Base-by-base conservation (phyloP, 2,797 vertebrate genomes). In the Fistularia commersonii region DNA sequence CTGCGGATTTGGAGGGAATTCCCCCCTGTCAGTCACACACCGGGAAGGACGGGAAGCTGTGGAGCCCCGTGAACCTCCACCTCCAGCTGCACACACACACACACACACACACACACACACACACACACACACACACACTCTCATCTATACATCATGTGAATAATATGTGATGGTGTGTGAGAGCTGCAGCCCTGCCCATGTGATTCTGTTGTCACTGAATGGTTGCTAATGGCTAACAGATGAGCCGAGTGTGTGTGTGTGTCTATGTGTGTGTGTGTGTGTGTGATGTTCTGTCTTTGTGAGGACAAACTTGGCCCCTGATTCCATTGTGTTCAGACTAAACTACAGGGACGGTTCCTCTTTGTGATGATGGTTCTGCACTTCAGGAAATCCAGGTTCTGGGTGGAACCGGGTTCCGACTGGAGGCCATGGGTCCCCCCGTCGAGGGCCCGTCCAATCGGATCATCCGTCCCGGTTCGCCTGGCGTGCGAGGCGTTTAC, bases 151-250 rank as follows among this genome's bases (percentile, higher is more conserved):
- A 77, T 81, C 74, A 83, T 77, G 47, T 61, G 68, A 77, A 66
- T 33, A 74, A 48, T 75, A 82, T 80, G 77, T 31, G 14, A 74
- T 54, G 32, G 51, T 77, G 59, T 66, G 72, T 64, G 54, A 63
- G 63, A 6, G 32, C 8, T 35, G n/a, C 10, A 53, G 62, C 72
- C 76, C 72, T 55, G 72, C 79, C 77, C 81, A 57, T 69, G 57
- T 77, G 64, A 70, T 74, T 54, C 45, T 79, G 78, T 49, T 75
- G 77, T 77, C 76, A 78, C 42, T 71, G 74, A 77, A 56, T 49
- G 57, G 48, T 51, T 68, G 74, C 54, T 81, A 80, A 85, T 74
- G 62, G 62, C 57, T 66, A 73, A 74, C 81, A 83, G 72, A 82
- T 76, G 79, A 77, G 45, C 11, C 0, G 6, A 6, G 7, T 45